Evolutionary conservation across 2,797 vertebrate species (phyloP), one percentile per base, ranked within the genome.

Genomic region (Scomberomorus guttatus): DNA sequence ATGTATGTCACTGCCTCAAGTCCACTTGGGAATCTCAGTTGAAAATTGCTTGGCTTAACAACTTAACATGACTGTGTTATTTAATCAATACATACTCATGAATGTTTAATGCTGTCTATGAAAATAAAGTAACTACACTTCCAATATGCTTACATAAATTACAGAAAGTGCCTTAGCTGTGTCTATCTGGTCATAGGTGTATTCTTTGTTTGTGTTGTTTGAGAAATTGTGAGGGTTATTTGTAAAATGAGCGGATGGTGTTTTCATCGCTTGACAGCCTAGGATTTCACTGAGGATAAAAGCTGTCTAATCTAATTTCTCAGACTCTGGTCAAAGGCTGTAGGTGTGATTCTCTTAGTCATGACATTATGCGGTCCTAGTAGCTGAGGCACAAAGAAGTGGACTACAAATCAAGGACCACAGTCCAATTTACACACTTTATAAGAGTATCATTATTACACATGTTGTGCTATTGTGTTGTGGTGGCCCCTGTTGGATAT

Each of bases 31-130:
- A 77, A 17, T 44, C 65, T 64, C 39, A 56, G 42, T 27, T 11
- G 59, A 80, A 62, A 81, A 69, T 44, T 58, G 75, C 63, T 74
- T 50, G n/a, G 34, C 55, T 80, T 81, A 50, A 84, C 73, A 76
- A 50, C 67, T 39, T 62, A 25, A 72, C 77, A 60, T 60, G 37
- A 48, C 51, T 1, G 3, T n/a, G 68, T 61, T 77, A 59, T 71
- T 55, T 61, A 74, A 82, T 88, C 84, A 64, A 73, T 88, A 61
- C 2, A 1, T 65, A 37, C 57, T 60, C n/a, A 62, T 90, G 39
- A 77, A 87, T 91, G 81, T 78, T 86, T 78, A 69, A 84, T 20
- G 20, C 3, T n/a, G 37, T 20, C 29, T 42, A 18, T 84, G 5
- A 68, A 81, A 77, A 54, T 57, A 52, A 83, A 80, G 50, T 74